phyloP scores from a whole-genome alignment of 2,888 invertebrate genomes.

The Leptopterna dolabrata region DNA sequence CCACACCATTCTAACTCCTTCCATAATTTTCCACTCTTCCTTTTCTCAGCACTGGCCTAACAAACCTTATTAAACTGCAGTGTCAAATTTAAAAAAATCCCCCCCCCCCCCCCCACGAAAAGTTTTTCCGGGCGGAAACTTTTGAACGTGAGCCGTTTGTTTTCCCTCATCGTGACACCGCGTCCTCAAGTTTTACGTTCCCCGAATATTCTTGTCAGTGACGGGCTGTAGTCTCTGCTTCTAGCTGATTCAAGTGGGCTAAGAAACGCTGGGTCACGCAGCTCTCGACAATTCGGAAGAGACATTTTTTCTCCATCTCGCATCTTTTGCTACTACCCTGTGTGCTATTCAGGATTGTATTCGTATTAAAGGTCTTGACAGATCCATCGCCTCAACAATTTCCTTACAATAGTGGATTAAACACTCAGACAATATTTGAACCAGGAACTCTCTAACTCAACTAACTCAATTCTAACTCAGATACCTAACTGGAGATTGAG shows the following conservation, averaged over 20 bases:
- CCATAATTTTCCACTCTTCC: neutral
- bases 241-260: neutral
- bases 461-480: too few species aligned
- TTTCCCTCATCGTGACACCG: neutral
- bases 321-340: too few species aligned
- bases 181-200: neutral
- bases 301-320: too few species aligned
- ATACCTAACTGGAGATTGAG: too few species aligned
- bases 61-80: constrained; percentile 14
- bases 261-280: neutral
- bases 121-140: neutral
- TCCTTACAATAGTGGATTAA: too few species aligned
- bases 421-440: too few species aligned
- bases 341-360: too few species aligned
- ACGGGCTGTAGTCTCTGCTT: neutral
- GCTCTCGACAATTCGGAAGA: neutral
- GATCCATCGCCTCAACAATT: too few species aligned
- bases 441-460: too few species aligned
- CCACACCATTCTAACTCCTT: neutral
- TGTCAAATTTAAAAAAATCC: neutral
- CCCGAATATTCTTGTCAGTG: neutral
- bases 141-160: constrained; percentile 14
- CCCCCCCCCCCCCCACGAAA: neutral
- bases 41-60: neutral
- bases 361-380: too few species aligned